Percentiles rank a stretch among this genome's conserved stretches.
Evolutionary conservation across 2,113 vertebrate species (phyloP).

Genomic region (Aviceda subcristata): DNA sequence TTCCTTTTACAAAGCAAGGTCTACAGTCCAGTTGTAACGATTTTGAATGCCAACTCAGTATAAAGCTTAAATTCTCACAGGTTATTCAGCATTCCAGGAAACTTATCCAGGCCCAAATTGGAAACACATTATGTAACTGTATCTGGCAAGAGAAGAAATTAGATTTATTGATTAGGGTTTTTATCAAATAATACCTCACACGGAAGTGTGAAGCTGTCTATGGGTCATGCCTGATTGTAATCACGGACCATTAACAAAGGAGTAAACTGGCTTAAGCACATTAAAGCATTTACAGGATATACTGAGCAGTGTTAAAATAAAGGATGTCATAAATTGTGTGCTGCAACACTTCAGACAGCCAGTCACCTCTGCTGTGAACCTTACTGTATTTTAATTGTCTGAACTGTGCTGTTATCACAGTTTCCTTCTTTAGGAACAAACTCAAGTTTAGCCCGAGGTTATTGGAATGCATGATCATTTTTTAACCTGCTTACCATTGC

Average conservation of each 20-base stretch:
- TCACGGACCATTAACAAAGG: background rate
- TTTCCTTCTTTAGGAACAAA: background rate
- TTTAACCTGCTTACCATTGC: background rate
- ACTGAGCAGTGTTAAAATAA: slow-evolving; percentile 32
- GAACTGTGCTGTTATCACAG: background rate
- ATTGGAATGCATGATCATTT: slow-evolving; percentile 14
- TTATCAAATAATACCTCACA: slow-evolving; percentile 40
- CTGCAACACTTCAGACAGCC: slow-evolving; percentile 20
- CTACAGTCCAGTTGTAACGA: background rate
- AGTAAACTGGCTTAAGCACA: slow-evolving; percentile 42
- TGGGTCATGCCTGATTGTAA: slow-evolving; percentile 1
- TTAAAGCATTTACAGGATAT: slow-evolving; percentile 48
- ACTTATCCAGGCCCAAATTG: background rate
- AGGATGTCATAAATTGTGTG: slow-evolving; percentile 44
- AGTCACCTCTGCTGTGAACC: background rate
- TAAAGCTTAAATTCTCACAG: background rate
- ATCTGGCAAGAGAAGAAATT: slow-evolving; percentile 34
- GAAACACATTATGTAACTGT: slow-evolving; percentile 32
- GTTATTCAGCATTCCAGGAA: slow-evolving; percentile 25
- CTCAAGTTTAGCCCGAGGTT: background rate
- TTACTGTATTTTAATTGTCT: slow-evolving; percentile 9
- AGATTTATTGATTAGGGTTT: slow-evolving; percentile 36
- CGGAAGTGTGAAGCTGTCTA: slow-evolving; percentile 6
- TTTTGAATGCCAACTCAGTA: background rate
- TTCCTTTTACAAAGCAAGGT: background rate